phyloP scores from a whole-genome alignment of 2,797 vertebrate genomes.

The Chanos chanos region DNA sequence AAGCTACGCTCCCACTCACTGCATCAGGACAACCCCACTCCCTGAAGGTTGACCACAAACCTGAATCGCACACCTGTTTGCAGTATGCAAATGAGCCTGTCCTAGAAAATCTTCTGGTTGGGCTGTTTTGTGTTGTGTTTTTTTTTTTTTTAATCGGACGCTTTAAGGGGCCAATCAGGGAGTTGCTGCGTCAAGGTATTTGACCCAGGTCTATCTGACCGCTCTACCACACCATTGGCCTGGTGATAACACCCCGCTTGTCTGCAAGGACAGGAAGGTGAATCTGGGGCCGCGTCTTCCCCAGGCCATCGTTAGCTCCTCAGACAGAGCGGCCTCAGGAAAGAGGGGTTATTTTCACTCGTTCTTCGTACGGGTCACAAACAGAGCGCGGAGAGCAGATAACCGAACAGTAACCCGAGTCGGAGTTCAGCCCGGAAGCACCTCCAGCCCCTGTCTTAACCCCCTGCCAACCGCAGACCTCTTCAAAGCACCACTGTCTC shows the following conservation, averaged over 20 bases:
- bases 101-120: too few relatives aligned
- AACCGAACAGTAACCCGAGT: slow-evolving; percentile 45
- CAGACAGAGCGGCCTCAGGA: slow-evolving; percentile 47
- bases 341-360: slow-evolving; percentile 46
- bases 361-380: slow-evolving; percentile 32
- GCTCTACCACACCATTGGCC: slow-evolving; percentile 25
- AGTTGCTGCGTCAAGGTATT: neutral
- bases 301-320: slow-evolving; percentile 34
- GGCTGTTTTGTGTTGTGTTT: slow-evolving; percentile 7
- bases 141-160: too few relatives aligned
- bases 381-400: slow-evolving; percentile 40
- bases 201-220: slow-evolving; percentile 30
- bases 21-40: too few relatives aligned
- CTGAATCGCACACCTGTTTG: too few relatives aligned
- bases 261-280: slow-evolving; percentile 67
- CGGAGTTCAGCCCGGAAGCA: slow-evolving; percentile 26
- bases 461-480: too few relatives aligned
- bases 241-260: slow-evolving; percentile 31
- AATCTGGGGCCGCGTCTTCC: slow-evolving; percentile 37
- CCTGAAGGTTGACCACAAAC: too few relatives aligned
- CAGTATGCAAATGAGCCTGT: too few relatives aligned
- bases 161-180: neutral
- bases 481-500: too few relatives aligned
- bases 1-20: too few relatives aligned
- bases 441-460: neutral